A percentile compares a stretch with the other conserved stretches of the same genome.
These are phyloP conservation scores for Ptycholaimellus sp. DNA, from an alignment of 2,888 invertebrate species.

Conservation along the genomic window DNA sequence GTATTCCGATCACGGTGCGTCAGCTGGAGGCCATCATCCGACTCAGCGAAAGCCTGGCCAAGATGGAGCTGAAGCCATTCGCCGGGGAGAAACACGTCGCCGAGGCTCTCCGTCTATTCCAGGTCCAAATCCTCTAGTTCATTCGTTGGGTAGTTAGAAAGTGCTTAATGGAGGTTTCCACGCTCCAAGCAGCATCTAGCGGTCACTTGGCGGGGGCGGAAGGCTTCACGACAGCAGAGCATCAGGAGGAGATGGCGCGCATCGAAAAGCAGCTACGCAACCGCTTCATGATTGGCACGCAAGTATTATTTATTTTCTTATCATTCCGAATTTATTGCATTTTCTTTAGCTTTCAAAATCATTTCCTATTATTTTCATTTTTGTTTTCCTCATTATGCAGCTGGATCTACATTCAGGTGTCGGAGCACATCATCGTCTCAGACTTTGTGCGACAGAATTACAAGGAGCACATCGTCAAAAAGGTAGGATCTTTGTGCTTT, in stretches of 20 bases:
- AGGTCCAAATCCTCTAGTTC: conserved; percentile 28
- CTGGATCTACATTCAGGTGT: conserved; percentile 27
- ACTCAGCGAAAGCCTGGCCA: conserved; percentile 82
- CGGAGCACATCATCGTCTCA: conserved; percentile 70
- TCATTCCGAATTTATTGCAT: no score
- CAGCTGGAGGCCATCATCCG: conserved; percentile 88
- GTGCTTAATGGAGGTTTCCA: no score
- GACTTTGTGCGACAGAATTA: conserved; percentile 52
- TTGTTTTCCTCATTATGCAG: conserved; percentile 9
- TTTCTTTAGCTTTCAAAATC: no score
- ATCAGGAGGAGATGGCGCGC: conserved; percentile 61
- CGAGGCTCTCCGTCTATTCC: conserved; percentile 78
- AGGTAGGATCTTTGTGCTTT: conserved; percentile 26
- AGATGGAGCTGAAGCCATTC: conserved; percentile 65
- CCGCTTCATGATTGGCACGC: conserved; percentile 77
- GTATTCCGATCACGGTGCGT: conserved; percentile 73
- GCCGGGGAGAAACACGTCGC: conserved; percentile 70
- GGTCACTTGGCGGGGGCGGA: conserved; percentile 53
- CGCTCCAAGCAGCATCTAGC: conserved; percentile 62
- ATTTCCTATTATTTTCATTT: not conserved
- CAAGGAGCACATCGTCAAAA: conserved; percentile 56
- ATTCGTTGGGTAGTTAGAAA: no score
- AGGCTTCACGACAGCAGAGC: conserved; percentile 82
- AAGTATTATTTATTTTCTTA: conserved; percentile 35
- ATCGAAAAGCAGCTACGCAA: conserved; percentile 82